A percentile compares a stretch with the other conserved stretches of the same genome.
Conservation (phyloP, 2,888 invertebrate genomes). For the Margaritifera margaritifera region DNA sequence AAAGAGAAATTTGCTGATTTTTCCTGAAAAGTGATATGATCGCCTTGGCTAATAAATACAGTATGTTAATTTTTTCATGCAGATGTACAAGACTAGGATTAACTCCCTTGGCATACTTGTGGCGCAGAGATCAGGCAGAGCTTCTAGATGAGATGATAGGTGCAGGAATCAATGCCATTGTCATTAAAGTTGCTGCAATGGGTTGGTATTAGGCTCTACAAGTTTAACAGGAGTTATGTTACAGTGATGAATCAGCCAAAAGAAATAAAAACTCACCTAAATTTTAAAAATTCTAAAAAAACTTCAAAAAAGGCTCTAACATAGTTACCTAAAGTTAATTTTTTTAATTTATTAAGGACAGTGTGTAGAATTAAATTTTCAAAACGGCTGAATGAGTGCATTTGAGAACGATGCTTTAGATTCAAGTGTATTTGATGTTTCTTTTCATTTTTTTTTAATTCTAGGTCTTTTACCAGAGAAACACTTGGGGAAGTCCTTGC, state of each 20-base stretch:
- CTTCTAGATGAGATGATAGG: slow-evolving; percentile 97
- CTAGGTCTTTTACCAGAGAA: slow-evolving; percentile 86
- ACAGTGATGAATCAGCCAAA: neutral
- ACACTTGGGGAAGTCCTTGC: slow-evolving; percentile 90
- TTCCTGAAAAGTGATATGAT: too few relatives aligned
- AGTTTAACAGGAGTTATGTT: neutral
- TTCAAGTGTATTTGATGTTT: neutral
- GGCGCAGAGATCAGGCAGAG: slow-evolving; percentile 96
- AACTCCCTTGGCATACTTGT: slow-evolving; percentile 92
- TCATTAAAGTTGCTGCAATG: slow-evolving; percentile 97
- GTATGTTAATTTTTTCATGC: slow-evolving; percentile 27
- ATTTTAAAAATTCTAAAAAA: neutral
- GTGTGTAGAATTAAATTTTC: too few relatives aligned
- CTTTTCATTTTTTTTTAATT: slow-evolving; percentile 18
- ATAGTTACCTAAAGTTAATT: too few relatives aligned
- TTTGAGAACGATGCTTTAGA: too few relatives aligned
- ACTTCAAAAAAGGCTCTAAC: too few relatives aligned
- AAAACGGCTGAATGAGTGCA: too few relatives aligned
- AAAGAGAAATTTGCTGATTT: too few relatives aligned
- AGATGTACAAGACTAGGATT: slow-evolving; percentile 93
- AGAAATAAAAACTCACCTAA: neutral
- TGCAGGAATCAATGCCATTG: slow-evolving; percentile 91
- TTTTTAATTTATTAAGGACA: too few relatives aligned
- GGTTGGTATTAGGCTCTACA: slow-evolving; percentile 65
- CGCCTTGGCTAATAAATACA: too few relatives aligned